phyloP scores from a whole-genome alignment of 1,140 invertebrate genomes.

The Eufriesea mexicana region DNA sequence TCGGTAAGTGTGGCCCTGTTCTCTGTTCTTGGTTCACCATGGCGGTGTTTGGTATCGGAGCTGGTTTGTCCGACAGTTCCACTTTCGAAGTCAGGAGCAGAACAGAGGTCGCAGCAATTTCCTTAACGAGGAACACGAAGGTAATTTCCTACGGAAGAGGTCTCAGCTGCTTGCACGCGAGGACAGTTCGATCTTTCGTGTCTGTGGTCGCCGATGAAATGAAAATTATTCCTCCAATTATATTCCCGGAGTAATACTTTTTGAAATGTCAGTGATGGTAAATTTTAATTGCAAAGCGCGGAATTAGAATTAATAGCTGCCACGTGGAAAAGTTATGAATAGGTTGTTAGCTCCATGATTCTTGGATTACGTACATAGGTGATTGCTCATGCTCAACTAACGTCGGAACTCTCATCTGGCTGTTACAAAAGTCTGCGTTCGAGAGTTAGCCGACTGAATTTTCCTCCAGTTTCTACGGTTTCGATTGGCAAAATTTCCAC shows the following conservation, averaged over 20 bases:
- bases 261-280: too few relatives aligned
- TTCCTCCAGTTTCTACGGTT: too few relatives aligned
- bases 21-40: neutral
- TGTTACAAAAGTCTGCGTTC: too few relatives aligned
- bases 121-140: constrained; percentile 42
- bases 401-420: too few relatives aligned
- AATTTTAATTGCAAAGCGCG: neutral
- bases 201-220: constrained; percentile 2
- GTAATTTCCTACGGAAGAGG: constrained; percentile 44
- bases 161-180: constrained; percentile 37
- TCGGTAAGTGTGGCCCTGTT: neutral
- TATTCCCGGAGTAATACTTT: too few relatives aligned
- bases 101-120: constrained; percentile 38
- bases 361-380: too few relatives aligned
- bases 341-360: too few relatives aligned
- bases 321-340: too few relatives aligned
- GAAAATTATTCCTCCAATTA: neutral
- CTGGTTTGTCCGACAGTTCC: neutral
- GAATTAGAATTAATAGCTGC: too few relatives aligned
- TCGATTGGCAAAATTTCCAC: too few relatives aligned
- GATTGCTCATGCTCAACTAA: too few relatives aligned
- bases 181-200: constrained; percentile 9
- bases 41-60: neutral
- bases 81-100: neutral
- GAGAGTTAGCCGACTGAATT: too few relatives aligned